Conservation (phyloP, 2,113 vertebrate species). For the Henicopernis longicauda region DNA sequence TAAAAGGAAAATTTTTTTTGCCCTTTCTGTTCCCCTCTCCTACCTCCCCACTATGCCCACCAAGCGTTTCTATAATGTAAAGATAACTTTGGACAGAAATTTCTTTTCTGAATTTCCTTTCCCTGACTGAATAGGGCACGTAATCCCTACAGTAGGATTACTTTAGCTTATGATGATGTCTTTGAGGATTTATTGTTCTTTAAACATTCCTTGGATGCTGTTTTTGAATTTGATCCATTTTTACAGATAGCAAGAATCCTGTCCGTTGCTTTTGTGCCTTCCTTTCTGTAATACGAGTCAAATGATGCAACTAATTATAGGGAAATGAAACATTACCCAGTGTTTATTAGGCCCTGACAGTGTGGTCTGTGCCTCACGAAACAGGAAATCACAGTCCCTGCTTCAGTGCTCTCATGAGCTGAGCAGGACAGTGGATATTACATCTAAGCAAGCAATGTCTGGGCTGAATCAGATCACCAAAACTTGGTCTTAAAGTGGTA, state of each 20-base stretch:
- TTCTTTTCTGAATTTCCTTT: neutral
- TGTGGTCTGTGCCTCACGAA: neutral
- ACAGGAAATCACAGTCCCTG: constrained; percentile 30
- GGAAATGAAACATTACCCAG: neutral
- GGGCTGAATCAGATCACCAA: neutral
- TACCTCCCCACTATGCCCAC: neutral
- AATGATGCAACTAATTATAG: constrained; percentile 32
- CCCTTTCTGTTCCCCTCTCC: neutral
- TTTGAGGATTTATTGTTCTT: neutral
- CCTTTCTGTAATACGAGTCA: neutral
- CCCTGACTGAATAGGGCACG: neutral
- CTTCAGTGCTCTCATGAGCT: neutral
- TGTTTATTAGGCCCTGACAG: neutral
- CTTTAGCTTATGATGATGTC: neutral
- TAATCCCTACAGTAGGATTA: neutral
- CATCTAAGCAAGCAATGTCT: neutral
- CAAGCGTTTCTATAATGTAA: neutral
- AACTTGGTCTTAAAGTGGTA: neutral
- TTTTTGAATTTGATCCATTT: neutral
- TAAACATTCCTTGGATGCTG: neutral
- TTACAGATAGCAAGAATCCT: neutral
- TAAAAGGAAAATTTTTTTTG: neutral
- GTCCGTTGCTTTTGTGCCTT: neutral
- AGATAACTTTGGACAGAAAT: neutral
- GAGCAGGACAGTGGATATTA: neutral